Conservation (phyloP, 2,888 invertebrate species). For the Therioaphis trifolii region DNA sequence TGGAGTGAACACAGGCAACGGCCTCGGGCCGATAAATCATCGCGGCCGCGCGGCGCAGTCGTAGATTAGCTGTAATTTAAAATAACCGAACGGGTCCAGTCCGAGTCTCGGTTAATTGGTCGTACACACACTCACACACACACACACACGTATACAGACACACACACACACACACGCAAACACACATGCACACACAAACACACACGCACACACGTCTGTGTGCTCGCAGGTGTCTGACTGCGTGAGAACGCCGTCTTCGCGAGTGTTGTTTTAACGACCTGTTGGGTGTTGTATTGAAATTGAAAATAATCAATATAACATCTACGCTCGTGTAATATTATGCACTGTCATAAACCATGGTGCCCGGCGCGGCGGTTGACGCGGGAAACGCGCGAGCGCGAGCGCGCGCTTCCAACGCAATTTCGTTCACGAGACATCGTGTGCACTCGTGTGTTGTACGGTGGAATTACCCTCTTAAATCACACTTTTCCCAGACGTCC, state of each 20-base stretch:
- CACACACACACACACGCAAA: neutral
- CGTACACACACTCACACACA: neutral
- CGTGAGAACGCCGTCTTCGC: conserved; percentile 54
- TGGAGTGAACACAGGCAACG: conserved; percentile 1
- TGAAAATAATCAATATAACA: conserved; percentile 59
- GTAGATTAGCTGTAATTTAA: conserved; percentile 51
- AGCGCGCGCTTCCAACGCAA: conserved; percentile 7
- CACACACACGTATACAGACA: neutral
- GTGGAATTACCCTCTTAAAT: conserved; percentile 29
- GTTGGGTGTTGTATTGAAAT: conserved; percentile 62
- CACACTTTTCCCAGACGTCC: neutral
- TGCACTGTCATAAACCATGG: conserved; percentile 55
- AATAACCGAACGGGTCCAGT: conserved; percentile 57
- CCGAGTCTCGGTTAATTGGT: conserved; percentile 57
- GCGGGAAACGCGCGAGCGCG: neutral
- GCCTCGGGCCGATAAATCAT: conserved; percentile 50
- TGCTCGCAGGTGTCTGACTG: conserved; percentile 50
- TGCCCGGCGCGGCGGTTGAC: conserved; percentile 32
- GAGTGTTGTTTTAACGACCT: conserved; percentile 59
- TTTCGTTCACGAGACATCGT: neutral
- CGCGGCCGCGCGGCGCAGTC: too few relatives aligned
- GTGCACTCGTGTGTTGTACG: neutral
- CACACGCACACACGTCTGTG: neutral
- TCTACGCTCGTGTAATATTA: conserved; percentile 33
- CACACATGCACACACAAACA: neutral